These are phyloP conservation scores for Macrostomum cliftonense DNA, from an alignment of 2,888 invertebrate species.

Conservation along the genomic window DNA sequence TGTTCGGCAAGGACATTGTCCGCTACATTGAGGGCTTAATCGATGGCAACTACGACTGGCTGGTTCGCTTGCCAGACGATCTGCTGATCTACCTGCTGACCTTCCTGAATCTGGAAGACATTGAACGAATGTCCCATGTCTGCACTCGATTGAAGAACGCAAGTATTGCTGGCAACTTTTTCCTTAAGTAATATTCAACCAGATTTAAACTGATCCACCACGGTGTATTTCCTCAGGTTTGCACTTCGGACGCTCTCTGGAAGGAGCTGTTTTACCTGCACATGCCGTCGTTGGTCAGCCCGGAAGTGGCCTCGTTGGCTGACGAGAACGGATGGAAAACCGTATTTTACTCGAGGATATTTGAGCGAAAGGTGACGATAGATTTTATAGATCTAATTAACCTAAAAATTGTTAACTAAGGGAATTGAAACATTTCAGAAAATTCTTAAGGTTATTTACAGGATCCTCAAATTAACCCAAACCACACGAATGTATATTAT, in stretches of 20 bases:
- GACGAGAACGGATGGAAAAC: slow-evolving; percentile 28
- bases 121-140: slow-evolving; percentile 18
- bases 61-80: slow-evolving; percentile 21
- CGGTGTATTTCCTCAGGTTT: slow-evolving; percentile 17
- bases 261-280: slow-evolving; percentile 23
- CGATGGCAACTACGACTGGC: slow-evolving; percentile 24
- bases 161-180: no score
- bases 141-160: no score
- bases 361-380: slow-evolving; percentile 26
- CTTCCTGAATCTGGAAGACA: slow-evolving; percentile 24
- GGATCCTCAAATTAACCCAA: no score
- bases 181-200: no score
- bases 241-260: slow-evolving; percentile 27
- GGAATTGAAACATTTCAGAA: no score
- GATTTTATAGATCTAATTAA: no score
- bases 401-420: no score
- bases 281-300: slow-evolving; percentile 23
- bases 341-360: slow-evolving; percentile 34
- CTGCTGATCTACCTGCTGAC: slow-evolving; percentile 22
- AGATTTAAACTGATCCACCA: no score
- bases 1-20: slow-evolving; percentile 21
- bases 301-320: slow-evolving; percentile 23
- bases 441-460: no score
- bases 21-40: slow-evolving; percentile 21
- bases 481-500: no score